Conservation (phyloP, 1,140 invertebrate species). For the Seison nebaliae region DNA sequence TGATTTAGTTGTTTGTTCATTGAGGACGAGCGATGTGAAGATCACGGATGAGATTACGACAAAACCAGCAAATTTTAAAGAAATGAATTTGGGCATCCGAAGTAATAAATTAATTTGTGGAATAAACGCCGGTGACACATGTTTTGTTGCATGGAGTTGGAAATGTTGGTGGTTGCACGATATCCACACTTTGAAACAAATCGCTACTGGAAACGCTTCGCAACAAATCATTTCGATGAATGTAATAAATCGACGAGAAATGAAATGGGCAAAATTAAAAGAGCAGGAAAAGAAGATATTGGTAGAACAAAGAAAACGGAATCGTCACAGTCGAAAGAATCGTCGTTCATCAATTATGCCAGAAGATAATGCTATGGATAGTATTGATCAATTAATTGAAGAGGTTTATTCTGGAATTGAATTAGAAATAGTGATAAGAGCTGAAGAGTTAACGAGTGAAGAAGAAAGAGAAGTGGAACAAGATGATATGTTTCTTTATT, state of each 20-base stretch:
- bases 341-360: constrained; percentile 6
- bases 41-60: too few species aligned
- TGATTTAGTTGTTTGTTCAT: constrained; percentile 32
- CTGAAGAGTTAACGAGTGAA: constrained; percentile 6
- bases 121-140: too few species aligned
- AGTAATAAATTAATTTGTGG: too few species aligned
- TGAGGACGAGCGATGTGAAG: constrained; percentile 35
- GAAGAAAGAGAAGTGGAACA: constrained; percentile 11
- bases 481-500: constrained; percentile 7
- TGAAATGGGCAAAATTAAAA: background rate
- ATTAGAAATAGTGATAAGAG: constrained; percentile 7
- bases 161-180: too few species aligned
- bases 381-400: constrained; percentile 7
- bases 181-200: too few species aligned
- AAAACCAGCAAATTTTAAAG: too few species aligned
- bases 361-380: background rate
- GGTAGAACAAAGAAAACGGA: background rate
- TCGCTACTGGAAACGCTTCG: too few species aligned
- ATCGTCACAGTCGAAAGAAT: background rate
- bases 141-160: too few species aligned
- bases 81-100: too few species aligned
- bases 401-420: constrained; percentile 7
- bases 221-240: too few species aligned
- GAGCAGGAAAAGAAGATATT: background rate
- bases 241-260: too few species aligned